Base-by-base conservation (phyloP, 2,888 invertebrate species). In the Drosophila anomelani region DNA sequence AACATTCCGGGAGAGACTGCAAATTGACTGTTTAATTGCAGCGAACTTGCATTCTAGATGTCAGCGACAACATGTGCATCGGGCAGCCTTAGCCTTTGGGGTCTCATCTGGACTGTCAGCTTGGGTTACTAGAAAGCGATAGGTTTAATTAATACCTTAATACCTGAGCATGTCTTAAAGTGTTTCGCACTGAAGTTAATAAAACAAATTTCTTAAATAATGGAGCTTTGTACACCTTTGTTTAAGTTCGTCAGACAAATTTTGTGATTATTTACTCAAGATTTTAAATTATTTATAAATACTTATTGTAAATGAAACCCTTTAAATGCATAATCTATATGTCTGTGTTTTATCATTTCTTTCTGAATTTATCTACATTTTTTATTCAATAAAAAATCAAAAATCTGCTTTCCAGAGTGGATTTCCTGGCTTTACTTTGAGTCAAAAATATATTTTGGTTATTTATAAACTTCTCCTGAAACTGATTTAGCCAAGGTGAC, bases 1-100 rank as follows among this genome's bases (percentile, higher is more conserved):
- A 82, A 80, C 81, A 85, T 85, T 80, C 57, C 80, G 59, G 70
- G 68, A 46, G 72, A 71, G 71, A 55, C 86, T 83, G 81, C 79
- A 85, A 83, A 83, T 83, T 83, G 86, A 86, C 86, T 83, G 83
- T 86, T 83, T 83, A 83, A 83, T 83, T 83, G 84, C 86, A 85
- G 76, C 73, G 81, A 80, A 80, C 79, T 83, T 73, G 78, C 79
- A 75, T 76, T 77, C 54, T 34, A 38, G 63, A 62, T 70, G 69
- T 68, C 80, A 68, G 60, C 60, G 69, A 63, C 85, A 85, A 68
- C 81, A 81, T 81, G 79, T 81, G 85, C 75, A 66, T 32, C 29
- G n/a, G 66, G 51, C 67, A 53, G 63, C 15, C 60, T 13, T 13
- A 5, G 29, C 53, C 41, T 56, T 54, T 13, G 57, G 57, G 55